These are phyloP conservation scores for Clamator glandarius DNA, from an alignment of 2,797 vertebrate species.

Conservation along the genomic window DNA sequence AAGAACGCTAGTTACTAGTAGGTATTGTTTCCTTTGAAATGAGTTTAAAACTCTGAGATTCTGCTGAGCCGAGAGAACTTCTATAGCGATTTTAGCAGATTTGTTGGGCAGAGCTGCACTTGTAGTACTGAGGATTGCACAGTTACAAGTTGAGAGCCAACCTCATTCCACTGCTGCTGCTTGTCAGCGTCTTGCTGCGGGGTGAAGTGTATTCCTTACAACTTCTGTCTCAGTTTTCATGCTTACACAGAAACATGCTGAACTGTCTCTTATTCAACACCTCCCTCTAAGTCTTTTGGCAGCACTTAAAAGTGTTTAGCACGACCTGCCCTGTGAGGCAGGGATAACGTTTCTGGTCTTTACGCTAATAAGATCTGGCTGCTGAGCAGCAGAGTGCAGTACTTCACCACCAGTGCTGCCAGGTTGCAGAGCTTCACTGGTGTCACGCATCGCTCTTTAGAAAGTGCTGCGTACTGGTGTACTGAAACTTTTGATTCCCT, in stretches of 20 bases:
- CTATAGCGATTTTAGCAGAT: not conserved
- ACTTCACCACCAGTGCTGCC: not conserved
- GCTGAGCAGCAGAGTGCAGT: not conserved
- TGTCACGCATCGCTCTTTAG: not conserved
- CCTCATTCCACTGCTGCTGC: not conserved
- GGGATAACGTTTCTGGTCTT: not conserved
- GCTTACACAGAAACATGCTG: not conserved
- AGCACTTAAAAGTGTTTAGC: not conserved
- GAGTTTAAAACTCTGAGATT: not conserved
- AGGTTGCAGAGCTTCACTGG: not conserved
- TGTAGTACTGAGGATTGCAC: too few species aligned
- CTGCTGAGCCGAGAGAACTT: not conserved
- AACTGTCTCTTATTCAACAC: not conserved
- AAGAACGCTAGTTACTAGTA: not conserved
- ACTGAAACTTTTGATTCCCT: constrained; percentile 35
- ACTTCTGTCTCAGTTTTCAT: not conserved
- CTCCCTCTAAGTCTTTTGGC: not conserved
- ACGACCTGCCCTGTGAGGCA: not conserved
- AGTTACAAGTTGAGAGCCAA: not conserved
- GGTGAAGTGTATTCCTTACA: not conserved
- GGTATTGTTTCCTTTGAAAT: not conserved
- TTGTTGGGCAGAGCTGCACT: not conserved
- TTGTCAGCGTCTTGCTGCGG: not conserved
- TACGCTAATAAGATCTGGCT: not conserved
- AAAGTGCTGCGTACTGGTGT: not conserved